These are phyloP conservation scores for Rhingia rostrata DNA, from an alignment of 2,888 invertebrate genomes.

Conservation along the genomic window DNA sequence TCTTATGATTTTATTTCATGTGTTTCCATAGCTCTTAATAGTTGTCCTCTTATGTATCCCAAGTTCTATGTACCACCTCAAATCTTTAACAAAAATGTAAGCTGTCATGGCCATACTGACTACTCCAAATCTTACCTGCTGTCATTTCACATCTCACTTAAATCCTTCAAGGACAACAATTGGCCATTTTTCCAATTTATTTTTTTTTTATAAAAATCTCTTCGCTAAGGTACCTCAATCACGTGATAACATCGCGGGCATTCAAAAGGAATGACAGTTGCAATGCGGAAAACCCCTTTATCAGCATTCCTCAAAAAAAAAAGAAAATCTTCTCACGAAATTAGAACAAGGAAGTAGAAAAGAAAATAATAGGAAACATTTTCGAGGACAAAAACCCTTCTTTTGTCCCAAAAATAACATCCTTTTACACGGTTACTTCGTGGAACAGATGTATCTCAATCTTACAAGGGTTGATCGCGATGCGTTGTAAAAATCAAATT, in stretches of 20 bases:
- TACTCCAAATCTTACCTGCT: too few relatives aligned
- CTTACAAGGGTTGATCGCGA: conserved; percentile 41
- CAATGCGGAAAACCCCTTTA: conserved; percentile 10
- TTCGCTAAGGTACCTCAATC: conserved; percentile 1
- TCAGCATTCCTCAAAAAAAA: conserved; percentile 25
- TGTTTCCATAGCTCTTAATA: too few relatives aligned
- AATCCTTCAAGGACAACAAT: too few relatives aligned
- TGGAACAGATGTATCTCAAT: conserved; percentile 10
- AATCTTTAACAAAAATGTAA: too few relatives aligned
- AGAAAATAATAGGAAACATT: conserved; percentile 12
- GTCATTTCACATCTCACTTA: too few relatives aligned
- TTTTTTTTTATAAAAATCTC: too few relatives aligned
- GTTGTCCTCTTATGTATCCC: too few relatives aligned
- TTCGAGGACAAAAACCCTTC: conserved; percentile 39
- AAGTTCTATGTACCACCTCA: too few relatives aligned
- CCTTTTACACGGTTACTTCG: conserved; percentile 2
- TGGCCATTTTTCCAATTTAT: too few relatives aligned
- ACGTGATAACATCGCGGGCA: conserved; percentile 36
- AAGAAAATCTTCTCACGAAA: conserved; percentile 34
- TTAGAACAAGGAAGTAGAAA: conserved; percentile 29
- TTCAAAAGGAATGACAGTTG: conserved; percentile 45
- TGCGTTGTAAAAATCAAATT: conserved; percentile 37
- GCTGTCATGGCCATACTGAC: too few relatives aligned
- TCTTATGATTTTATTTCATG: too few relatives aligned
- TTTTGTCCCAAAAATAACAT: conserved; percentile 39